Evolutionary conservation across 2,797 vertebrate species (phyloP), one percentile per base, ranked within the genome.

Genomic region (Anguilla marmorata): DNA sequence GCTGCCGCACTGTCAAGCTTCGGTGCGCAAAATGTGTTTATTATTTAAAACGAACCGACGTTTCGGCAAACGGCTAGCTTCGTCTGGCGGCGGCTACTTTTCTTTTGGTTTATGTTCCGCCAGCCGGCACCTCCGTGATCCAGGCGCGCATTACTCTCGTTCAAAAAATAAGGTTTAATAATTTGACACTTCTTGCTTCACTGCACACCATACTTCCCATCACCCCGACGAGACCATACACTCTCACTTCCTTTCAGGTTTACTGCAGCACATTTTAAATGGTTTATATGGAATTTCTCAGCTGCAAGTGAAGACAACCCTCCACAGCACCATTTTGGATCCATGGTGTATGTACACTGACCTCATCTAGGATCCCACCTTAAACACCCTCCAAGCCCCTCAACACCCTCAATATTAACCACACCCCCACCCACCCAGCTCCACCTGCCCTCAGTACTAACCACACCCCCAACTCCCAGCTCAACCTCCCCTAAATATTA

Each of bases 331-430:
- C 24, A 66, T 66, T 41, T 41, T 2, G 2, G 37, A 41, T 60
- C n/a, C n/a, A 6, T 24, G 21, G 27, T 66, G 21, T 5, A 58
- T 58, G 56, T 58, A 58, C 56, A 58, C 58, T 16, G 58, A 3
- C 58, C 58, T 41, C 37, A 60, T 24, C n/a, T 80, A 74, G 52
- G 12, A 45, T n/a, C 63, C 52, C 66, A 76, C 19, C 54, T 24
- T 2, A 33, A 60, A 41, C 16, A 45, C 85, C 41, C 72, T 86
- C 76, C 54, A 6, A 63, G 63, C 21, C 88, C 88, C 82, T 19
- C 21, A 21, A 2, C 88, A 87, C 90, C 90, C 89, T 90, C 87
- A 86, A 88, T 86, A 84, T 84, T 91, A 69, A 19, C 30, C 27
- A 56, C 60, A 58, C 63, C 45, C 85, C 2, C 83, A 85, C 30